Percentiles rank a stretch among this genome's conserved stretches.
phyloP scores from a whole-genome alignment of 2,797 vertebrate species.

The Malurus splendens region DNA sequence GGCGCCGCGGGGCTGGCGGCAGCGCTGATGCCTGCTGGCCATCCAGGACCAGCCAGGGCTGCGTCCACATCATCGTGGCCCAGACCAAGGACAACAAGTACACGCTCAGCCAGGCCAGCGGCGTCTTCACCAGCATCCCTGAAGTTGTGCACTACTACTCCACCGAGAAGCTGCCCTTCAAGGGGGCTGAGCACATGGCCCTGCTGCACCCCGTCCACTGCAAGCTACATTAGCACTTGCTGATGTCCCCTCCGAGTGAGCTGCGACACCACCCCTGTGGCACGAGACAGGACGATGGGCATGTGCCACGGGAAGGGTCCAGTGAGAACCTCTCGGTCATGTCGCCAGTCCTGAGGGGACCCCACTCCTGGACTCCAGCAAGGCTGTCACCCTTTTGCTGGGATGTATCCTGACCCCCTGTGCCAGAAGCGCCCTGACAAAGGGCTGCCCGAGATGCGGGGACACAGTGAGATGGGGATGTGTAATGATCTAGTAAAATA shows the following conservation, averaged over 20 bases:
- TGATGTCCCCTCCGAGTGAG: neutral
- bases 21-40: neutral
- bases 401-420: neutral
- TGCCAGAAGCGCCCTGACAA: accelerated
- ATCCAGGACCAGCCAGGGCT: slow-evolving; percentile 85
- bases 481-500: neutral
- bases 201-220: slow-evolving; percentile 81
- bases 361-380: neutral
- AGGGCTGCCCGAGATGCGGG: neutral
- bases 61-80: slow-evolving; percentile 94
- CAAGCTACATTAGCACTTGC: slow-evolving; percentile 53
- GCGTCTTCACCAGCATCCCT: slow-evolving; percentile 85
- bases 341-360: neutral
- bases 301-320: neutral
- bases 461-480: accelerated
- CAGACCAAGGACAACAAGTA: slow-evolving; percentile 91
- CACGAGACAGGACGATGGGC: neutral
- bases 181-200: slow-evolving; percentile 92
- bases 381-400: neutral
- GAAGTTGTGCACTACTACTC: slow-evolving; percentile 90
- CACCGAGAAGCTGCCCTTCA: slow-evolving; percentile 89
- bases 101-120: slow-evolving; percentile 89
- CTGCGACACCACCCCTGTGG: no score
- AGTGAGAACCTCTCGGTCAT: neutral
- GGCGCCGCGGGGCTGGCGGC: neutral